Evolutionary conservation across 2,797 vertebrate species (phyloP), one percentile per base, ranked within the genome.

Genomic region (Chanos chanos): DNA sequence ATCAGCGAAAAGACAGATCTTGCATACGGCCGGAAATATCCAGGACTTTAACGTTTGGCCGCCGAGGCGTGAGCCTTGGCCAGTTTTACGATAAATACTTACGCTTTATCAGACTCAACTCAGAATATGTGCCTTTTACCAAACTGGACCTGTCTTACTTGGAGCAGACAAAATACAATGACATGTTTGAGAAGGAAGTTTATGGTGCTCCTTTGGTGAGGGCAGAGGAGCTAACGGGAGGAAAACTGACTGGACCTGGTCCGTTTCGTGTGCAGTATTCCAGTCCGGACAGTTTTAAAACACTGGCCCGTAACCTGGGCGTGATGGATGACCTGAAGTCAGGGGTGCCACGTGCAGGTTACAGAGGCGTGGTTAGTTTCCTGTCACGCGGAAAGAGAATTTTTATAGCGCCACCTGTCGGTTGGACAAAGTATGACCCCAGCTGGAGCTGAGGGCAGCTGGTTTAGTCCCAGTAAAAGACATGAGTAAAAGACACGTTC

Each of bases 321-420:
- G 74, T 95, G n/a, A 99, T 99, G 96, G 95, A 97, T 5, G 94
- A 97, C 76, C 87, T 98, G 64, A 99, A 99, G 60, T 97, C 96
- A 0, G 95, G 94, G 9, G 94, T 97, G 1, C 95, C 96, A 4
- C 89, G 96, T 7, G 93, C 92, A 0, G 95, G 95, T 1, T 99
- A 97, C 74, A 88, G 89, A 52, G 95, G 94, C 12, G 70, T 94
- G 0, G 94, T 99, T 62, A 90, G 88, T 71, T 92, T 97, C 72
- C 82, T 94, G n/a, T 89, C 88, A 28, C 86, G 91, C 0, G 94
- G 95, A 0, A 87, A 92, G 0, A 87, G 94, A 31, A 87, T 98
- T 4, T 94, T 92, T 67, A 67, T 99, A 49, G 92, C 93, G 0
- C 95, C 95, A 0, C 93, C 93, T 0, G 70, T 84, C 19, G 92